Conservation (phyloP, 2,888 invertebrate species). For the Neoscelio sp. region DNA sequence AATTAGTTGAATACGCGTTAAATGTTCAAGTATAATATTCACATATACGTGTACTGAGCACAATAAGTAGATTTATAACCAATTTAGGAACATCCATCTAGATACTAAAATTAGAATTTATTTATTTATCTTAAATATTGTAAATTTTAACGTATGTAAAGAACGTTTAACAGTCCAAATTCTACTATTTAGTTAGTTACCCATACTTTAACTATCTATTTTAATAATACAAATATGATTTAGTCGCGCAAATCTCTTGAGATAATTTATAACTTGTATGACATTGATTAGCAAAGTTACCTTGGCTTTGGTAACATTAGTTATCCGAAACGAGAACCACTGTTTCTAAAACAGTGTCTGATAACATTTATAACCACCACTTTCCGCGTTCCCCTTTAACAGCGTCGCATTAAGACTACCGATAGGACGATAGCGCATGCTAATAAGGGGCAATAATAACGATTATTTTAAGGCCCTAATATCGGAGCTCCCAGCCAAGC, state of each 20-base stretch:
- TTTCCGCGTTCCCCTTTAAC: constrained; percentile 74
- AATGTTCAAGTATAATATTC: too few relatives aligned
- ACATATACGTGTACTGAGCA: too few relatives aligned
- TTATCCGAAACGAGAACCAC: constrained; percentile 71
- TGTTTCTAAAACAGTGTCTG: constrained; percentile 76
- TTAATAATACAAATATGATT: too few relatives aligned
- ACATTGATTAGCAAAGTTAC: constrained; percentile 25
- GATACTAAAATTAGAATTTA: too few relatives aligned
- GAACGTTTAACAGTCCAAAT: background rate
- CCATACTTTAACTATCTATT: too few relatives aligned
- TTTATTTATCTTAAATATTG: too few relatives aligned
- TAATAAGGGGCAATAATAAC: constrained; percentile 79
- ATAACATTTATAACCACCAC: constrained; percentile 78
- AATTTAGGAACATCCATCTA: too few relatives aligned
- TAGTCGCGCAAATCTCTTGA: background rate
- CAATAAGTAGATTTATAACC: too few relatives aligned
- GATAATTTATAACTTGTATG: constrained; percentile 7
- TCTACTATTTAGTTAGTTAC: too few relatives aligned
- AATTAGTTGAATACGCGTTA: too few relatives aligned
- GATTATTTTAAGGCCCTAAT: constrained; percentile 76
- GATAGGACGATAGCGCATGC: constrained; percentile 79
- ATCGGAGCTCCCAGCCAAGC: constrained; percentile 70
- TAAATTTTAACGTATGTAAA: too few relatives aligned
- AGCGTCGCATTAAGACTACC: constrained; percentile 74
- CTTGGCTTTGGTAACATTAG: constrained; percentile 1